Conservation (phyloP, 2,113 vertebrate species). For the Osmerus mordax region DNA sequence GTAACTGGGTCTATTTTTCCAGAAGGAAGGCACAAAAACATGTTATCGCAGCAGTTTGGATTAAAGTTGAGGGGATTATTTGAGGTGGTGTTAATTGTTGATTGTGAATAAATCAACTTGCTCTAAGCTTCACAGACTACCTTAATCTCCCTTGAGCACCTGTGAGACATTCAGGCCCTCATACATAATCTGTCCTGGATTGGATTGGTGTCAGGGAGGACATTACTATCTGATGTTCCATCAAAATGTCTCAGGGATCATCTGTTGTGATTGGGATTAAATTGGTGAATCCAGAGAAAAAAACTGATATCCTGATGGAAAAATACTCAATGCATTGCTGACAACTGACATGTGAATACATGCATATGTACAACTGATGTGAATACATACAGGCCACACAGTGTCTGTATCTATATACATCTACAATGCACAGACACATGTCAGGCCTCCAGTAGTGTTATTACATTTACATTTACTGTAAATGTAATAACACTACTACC, state of each 20-base stretch:
- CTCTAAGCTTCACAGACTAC: background rate
- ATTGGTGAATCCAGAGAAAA: slow-evolving; percentile 37
- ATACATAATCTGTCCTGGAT: slow-evolving; percentile 58
- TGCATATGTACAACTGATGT: too few species aligned
- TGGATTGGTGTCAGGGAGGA: slow-evolving; percentile 56
- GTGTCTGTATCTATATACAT: too few species aligned
- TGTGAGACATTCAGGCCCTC: slow-evolving; percentile 39
- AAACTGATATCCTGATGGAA: background rate
- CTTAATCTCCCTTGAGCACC: slow-evolving; percentile 44
- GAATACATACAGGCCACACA: too few species aligned
- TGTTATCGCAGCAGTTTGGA: slow-evolving; percentile 24
- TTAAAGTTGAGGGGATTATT: slow-evolving; percentile 36
- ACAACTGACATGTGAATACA: background rate
- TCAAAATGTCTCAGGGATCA: slow-evolving; percentile 54
- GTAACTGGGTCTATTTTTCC: too few species aligned
- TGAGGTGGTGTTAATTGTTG: slow-evolving; percentile 41
- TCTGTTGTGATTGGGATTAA: slow-evolving; percentile 62
- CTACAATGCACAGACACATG: too few species aligned
- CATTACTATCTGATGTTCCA: slow-evolving; percentile 59
- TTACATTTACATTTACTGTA: too few species aligned
- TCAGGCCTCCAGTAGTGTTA: too few species aligned
- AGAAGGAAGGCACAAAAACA: slow-evolving; percentile 1
- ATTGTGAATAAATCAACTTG: slow-evolving; percentile 22
- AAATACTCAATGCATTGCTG: background rate
- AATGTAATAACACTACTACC: too few species aligned